Percentiles rank a stretch among this genome's conserved stretches.
These are phyloP conservation scores for Lepus townsendii DNA, from an alignment of 2,797 vertebrate species.

Conservation along the genomic window DNA sequence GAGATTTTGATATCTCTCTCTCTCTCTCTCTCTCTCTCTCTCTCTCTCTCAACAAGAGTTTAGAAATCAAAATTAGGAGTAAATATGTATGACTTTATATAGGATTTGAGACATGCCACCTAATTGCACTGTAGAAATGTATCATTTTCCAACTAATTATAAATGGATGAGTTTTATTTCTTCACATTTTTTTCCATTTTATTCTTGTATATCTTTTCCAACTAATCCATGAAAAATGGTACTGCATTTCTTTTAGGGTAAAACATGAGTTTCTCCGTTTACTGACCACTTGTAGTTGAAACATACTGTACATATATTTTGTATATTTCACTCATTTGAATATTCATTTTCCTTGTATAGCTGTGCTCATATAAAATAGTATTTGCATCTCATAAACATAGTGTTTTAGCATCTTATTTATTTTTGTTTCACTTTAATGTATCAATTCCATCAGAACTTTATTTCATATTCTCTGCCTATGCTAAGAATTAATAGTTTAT, in stretches of 20 bases:
- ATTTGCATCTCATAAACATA: background rate
- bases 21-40: too few relatives aligned
- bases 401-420: background rate
- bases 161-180: background rate
- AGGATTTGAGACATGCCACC: background rate
- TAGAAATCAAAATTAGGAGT: constrained; percentile 11
- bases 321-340: background rate
- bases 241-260: background rate
- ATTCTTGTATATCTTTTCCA: background rate
- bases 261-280: constrained; percentile 4
- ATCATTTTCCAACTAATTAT: constrained; percentile 30
- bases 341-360: constrained; percentile 20
- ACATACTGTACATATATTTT: background rate
- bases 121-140: background rate
- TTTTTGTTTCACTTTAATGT: background rate
- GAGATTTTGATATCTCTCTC: too few relatives aligned
- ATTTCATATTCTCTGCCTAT: background rate
- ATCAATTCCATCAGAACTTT: background rate
- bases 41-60: background rate
- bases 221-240: background rate
- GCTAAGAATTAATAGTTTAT: background rate
- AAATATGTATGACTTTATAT: background rate
- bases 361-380: background rate
- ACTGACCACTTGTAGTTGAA: background rate
- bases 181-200: background rate